phyloP scores from a whole-genome alignment of 92 coral and sea anemone genomes.

The Plumapathes pennacea region DNA sequence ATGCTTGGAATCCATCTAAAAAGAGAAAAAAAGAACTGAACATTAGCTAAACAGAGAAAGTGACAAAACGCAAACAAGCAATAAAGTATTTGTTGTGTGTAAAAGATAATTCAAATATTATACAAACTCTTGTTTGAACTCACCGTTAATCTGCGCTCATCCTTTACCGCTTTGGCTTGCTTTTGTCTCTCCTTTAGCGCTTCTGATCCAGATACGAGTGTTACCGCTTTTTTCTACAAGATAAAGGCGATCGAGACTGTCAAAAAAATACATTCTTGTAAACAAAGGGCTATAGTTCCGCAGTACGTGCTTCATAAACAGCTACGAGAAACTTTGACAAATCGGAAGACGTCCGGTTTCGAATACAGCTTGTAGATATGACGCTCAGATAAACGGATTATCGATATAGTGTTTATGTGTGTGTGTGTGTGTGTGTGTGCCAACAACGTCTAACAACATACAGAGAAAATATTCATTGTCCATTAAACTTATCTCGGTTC shows the following conservation, averaged over 20 bases:
- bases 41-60: background rate
- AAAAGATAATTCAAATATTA: background rate
- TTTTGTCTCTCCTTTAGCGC: conserved; percentile 91
- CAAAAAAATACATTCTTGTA: background rate
- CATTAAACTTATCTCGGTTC: too few species aligned
- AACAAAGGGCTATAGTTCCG: background rate
- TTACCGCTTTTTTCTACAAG: conserved; percentile 80
- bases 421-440: too few species aligned
- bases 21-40: background rate
- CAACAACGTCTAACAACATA: too few species aligned
- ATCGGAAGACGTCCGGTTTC: too few species aligned
- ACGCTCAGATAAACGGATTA: background rate
- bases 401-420: too few species aligned
- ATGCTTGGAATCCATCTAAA: conserved; percentile 80
- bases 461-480: too few species aligned
- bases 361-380: background rate
- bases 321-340: too few species aligned
- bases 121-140: conserved; percentile 4
- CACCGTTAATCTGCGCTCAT: conserved; percentile 68
- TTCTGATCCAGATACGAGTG: conserved; percentile 82
- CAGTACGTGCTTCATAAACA: background rate
- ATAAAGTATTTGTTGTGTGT: background rate
- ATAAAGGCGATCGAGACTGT: too few species aligned
- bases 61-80: too few species aligned
- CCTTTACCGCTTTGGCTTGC: conserved; percentile 77